Conservation (phyloP, 2,113 vertebrate species). For the Montifringilla adamsi region DNA sequence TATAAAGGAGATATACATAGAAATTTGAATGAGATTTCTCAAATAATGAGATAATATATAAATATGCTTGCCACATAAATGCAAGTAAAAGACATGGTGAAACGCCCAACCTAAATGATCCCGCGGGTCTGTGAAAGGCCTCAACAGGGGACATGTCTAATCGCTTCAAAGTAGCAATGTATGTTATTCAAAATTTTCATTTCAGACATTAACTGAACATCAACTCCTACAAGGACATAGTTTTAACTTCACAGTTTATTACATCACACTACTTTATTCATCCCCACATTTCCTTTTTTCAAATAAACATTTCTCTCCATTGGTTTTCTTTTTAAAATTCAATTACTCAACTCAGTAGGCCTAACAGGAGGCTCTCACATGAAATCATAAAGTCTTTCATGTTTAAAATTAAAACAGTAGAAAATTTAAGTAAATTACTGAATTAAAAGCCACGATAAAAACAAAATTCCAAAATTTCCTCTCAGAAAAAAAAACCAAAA, state of each 20-base stretch:
- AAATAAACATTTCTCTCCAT: neutral
- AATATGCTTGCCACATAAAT: neutral
- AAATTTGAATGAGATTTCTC: neutral
- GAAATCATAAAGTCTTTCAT: neutral
- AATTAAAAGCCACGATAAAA: neutral
- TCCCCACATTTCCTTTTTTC: neutral
- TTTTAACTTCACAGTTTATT: neutral
- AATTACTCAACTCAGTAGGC: neutral
- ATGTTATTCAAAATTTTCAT: neutral
- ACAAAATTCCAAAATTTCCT: neutral
- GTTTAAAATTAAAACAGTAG: neutral
- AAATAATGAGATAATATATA: neutral
- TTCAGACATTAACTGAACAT: neutral
- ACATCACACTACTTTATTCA: neutral
- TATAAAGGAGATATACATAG: neutral
- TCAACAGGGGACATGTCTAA: neutral
- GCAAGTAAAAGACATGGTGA: neutral
- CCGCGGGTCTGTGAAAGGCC: neutral
- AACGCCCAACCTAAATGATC: neutral
- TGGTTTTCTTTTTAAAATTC: neutral
- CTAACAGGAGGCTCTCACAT: neutral
- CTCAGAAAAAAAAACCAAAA: neutral
- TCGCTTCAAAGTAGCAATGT: neutral
- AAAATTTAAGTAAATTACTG: neutral
- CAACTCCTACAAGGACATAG: neutral